These are phyloP conservation scores for Megaleporinus macrocephalus DNA, from an alignment of 2,113 vertebrate genomes.

Conservation along the genomic window DNA sequence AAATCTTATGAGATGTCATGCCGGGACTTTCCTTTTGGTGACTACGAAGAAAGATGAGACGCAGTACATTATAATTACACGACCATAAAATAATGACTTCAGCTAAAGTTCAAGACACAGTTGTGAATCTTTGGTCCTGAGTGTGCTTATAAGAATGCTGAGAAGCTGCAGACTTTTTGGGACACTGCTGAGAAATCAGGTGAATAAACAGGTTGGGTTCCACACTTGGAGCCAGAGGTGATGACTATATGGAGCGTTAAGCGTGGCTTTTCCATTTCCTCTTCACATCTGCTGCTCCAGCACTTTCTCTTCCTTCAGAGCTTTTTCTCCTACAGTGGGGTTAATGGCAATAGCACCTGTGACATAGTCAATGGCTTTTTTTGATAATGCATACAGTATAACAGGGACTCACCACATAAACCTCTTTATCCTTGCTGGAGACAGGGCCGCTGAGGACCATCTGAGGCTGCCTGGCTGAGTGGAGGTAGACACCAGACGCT, in stretches of 20 bases:
- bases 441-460: constrained; percentile 87
- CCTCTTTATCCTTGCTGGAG: constrained; percentile 82
- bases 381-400: constrained; percentile 41
- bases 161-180: not conserved
- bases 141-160: not conserved
- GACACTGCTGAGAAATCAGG: constrained; percentile 21
- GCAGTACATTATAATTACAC: not conserved
- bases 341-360: constrained; percentile 68
- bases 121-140: constrained; percentile 41
- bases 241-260: constrained; percentile 49
- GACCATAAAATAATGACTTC: not conserved
- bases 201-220: not conserved
- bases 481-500: constrained; percentile 85
- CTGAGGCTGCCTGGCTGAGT: constrained; percentile 88
- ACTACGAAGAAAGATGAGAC: not conserved
- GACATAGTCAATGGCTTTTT: constrained; percentile 23
- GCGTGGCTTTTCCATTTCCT: constrained; percentile 68
- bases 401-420: constrained; percentile 89
- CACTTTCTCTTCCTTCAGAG: constrained; percentile 44
- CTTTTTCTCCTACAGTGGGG: constrained; percentile 36
- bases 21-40: not conserved
- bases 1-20: not conserved
- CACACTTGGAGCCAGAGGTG: constrained; percentile 57
- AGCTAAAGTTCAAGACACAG: not conserved
- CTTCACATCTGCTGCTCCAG: constrained; percentile 1